phyloP scores from a whole-genome alignment of 64 coral and sea anemone species.

The Acropora tenuis region DNA sequence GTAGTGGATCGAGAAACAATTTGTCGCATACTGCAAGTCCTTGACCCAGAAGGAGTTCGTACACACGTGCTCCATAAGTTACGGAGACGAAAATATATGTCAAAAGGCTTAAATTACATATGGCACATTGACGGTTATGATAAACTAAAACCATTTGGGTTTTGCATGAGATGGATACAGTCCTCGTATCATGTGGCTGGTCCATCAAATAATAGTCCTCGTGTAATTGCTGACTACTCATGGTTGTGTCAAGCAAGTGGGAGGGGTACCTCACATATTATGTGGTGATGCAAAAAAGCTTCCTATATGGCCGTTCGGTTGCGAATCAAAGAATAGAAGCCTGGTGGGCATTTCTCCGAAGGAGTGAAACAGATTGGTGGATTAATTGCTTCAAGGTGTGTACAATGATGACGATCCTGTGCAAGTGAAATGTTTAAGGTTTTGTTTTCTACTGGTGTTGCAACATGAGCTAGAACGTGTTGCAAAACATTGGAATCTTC shows the following conservation, averaged over 20 bases:
- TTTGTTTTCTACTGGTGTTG: too few relatives aligned
- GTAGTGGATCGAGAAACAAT: slow-evolving; percentile 49
- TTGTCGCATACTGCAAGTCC: neutral
- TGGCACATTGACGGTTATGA: neutral
- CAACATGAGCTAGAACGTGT: too few relatives aligned
- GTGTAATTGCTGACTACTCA: slow-evolving; percentile 42
- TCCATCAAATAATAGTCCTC: slow-evolving; percentile 22
- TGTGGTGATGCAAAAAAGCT: slow-evolving; percentile 33
- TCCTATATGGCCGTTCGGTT: slow-evolving; percentile 35
- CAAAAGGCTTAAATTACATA: neutral
- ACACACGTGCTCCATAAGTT: slow-evolving; percentile 35
- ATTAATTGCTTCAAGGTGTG: neutral
- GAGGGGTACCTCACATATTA: slow-evolving; percentile 3
- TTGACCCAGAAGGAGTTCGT: slow-evolving; percentile 56
- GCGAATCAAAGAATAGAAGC: slow-evolving; percentile 52
- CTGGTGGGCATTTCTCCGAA: neutral
- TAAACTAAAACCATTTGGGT: slow-evolving; percentile 25
- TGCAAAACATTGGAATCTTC: slow-evolving; percentile 14
- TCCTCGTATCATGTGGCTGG: neutral
- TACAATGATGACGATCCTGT: slow-evolving; percentile 12
- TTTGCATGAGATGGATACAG: slow-evolving; percentile 33
- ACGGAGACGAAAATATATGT: slow-evolving; percentile 40
- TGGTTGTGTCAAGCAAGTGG: slow-evolving; percentile 14
- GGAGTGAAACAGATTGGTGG: neutral
- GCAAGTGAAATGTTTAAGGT: slow-evolving; percentile 7